These are phyloP conservation scores for Ornithoptera alexandrae DNA, from an alignment of 2,888 invertebrate genomes.

Conservation along the genomic window DNA sequence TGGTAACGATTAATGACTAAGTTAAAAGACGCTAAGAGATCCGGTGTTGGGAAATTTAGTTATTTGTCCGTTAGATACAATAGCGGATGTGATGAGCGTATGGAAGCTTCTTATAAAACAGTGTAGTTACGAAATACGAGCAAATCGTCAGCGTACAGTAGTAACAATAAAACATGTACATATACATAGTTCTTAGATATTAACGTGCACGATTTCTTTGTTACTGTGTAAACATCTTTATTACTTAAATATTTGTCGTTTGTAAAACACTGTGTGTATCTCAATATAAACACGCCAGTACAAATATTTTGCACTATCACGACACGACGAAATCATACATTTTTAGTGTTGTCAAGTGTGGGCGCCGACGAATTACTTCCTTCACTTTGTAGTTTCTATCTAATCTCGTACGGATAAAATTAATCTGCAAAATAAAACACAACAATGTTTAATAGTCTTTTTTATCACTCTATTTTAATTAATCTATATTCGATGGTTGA, in stretches of 20 bases:
- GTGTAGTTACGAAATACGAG: slow-evolving; percentile 34
- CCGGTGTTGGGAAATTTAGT: slow-evolving; percentile 31
- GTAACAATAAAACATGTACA: slow-evolving; percentile 6
- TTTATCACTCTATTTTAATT: no score
- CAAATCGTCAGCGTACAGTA: slow-evolving; percentile 29
- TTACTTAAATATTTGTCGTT: not conserved
- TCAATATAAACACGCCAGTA: slow-evolving; percentile 1
- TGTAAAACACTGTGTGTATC: not conserved
- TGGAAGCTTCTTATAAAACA: slow-evolving; percentile 35
- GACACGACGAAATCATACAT: slow-evolving; percentile 16
- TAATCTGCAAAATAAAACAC: slow-evolving; percentile 10
- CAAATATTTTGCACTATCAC: slow-evolving; percentile 21
- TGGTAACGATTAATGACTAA: slow-evolving; percentile 1
- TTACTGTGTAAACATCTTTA: slow-evolving; percentile 10
- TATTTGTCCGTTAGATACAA: slow-evolving; percentile 21
- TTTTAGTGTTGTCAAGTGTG: slow-evolving; percentile 15
- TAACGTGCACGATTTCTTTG: slow-evolving; percentile 16
- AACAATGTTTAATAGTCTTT: slow-evolving; percentile 1
- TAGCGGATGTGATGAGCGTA: slow-evolving; percentile 19
- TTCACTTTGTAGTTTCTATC: slow-evolving; percentile 15
- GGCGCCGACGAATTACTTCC: slow-evolving; percentile 23
- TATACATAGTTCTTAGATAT: slow-evolving; percentile 28
- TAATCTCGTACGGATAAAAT: slow-evolving; percentile 16
- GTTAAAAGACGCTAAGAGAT: slow-evolving; percentile 30
- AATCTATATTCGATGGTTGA: no score